Conservation (phyloP, 2,113 vertebrate species). For the Microcebus murinus region DNA sequence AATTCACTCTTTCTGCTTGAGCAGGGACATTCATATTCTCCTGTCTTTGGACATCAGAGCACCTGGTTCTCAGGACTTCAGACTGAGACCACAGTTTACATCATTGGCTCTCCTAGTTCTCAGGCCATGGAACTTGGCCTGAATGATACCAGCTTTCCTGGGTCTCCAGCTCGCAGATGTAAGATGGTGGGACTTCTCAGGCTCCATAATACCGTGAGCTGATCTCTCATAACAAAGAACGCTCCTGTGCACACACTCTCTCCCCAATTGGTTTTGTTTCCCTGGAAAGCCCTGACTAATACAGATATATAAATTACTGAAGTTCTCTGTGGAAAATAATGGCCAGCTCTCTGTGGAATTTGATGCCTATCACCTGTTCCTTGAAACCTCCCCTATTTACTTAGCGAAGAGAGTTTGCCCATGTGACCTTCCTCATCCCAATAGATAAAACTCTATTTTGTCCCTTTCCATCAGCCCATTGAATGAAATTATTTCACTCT, state of each 20-base stretch:
- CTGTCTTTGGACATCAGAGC: too few relatives aligned
- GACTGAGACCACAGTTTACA: neutral
- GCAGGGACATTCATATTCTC: neutral
- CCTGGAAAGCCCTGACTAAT: neutral
- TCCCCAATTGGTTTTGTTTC: neutral
- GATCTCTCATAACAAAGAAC: neutral
- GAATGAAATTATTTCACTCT: neutral
- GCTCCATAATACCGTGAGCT: fast-evolving
- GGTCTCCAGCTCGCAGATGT: neutral
- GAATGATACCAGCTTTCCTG: neutral
- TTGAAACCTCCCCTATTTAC: neutral
- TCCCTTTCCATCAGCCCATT: neutral
- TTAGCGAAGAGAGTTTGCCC: neutral
- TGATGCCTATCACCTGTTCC: neutral
- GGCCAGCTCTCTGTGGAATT: neutral
- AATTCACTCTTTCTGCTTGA: neutral
- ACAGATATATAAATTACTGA: neutral
- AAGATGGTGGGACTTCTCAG: neutral
- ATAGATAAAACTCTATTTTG: neutral
- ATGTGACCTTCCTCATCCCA: neutral
- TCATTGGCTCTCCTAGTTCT: neutral
- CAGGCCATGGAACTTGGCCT: neutral
- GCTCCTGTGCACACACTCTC: too few relatives aligned
- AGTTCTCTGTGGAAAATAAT: neutral
- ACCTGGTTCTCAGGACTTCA: neutral